Percentiles rank a stretch among this genome's conserved stretches.
Conservation (phyloP, 2,113 vertebrate species). For the Daubentonia madagascariensis region DNA sequence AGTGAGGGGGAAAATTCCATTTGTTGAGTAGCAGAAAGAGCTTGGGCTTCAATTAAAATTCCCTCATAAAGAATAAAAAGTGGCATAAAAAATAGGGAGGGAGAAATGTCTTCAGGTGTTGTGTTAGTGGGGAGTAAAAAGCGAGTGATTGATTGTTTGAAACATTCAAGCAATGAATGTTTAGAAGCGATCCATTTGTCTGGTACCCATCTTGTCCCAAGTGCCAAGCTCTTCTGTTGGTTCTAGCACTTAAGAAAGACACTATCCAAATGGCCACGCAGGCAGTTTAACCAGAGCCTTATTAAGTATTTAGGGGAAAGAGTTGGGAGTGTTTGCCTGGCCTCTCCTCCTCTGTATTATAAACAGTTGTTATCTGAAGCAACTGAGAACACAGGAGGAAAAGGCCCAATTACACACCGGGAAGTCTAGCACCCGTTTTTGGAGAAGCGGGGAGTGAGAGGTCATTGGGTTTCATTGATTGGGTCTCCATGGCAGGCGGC, state of each 20-base stretch:
- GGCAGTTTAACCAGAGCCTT: conserved; percentile 71
- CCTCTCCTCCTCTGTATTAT: conserved; percentile 51
- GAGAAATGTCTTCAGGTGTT: not conserved
- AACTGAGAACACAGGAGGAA: conserved; percentile 79
- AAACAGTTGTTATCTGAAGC: conserved; percentile 83
- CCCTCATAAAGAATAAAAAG: not conserved
- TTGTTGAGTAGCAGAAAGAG: not conserved
- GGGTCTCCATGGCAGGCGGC: conserved; percentile 84
- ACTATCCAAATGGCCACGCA: conserved; percentile 75
- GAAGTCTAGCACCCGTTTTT: conserved; percentile 76
- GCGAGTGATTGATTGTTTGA: not conserved
- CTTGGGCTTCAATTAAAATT: not conserved
- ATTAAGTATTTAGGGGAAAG: conserved; percentile 70
- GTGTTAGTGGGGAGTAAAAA: not conserved
- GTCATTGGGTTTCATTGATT: conserved; percentile 85
- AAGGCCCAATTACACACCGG: conserved; percentile 82
- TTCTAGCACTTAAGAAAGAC: conserved; percentile 78
- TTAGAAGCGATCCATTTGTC: not conserved
- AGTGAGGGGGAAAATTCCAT: not conserved
- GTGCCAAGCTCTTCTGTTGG: conserved; percentile 69
- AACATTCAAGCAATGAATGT: not conserved
- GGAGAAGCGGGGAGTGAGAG: conserved; percentile 74
- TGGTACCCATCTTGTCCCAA: conserved; percentile 51
- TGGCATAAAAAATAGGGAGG: accelerated
- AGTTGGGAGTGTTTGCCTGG: conserved; percentile 77